Conservation (phyloP, 2,888 invertebrate species). For the Chrysolina oricalcia region DNA sequence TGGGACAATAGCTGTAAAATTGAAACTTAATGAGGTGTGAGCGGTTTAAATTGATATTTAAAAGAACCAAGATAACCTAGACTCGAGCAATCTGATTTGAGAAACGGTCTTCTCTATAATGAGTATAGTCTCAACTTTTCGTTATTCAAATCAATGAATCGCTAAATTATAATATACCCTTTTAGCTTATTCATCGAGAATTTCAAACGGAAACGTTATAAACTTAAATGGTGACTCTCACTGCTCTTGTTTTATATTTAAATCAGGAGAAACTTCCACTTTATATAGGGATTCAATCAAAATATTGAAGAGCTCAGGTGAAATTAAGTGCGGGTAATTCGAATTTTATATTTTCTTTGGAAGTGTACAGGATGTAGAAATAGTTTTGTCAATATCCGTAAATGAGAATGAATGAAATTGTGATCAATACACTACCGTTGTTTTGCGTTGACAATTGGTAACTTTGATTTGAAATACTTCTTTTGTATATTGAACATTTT, state of each 20-base stretch:
- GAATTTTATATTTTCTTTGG: neutral
- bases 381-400: neutral
- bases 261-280: constrained; percentile 32
- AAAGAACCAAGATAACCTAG: constrained; percentile 72
- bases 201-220: constrained; percentile 30
- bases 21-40: constrained; percentile 73
- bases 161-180: constrained; percentile 68
- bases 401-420: neutral
- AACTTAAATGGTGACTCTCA: constrained; percentile 25
- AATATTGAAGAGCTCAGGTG: constrained; percentile 5
- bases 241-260: constrained; percentile 8
- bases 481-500: no score
- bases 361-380: neutral
- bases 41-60: constrained; percentile 73
- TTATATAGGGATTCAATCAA: constrained; percentile 7
- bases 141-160: constrained; percentile 71
- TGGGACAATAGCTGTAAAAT: constrained; percentile 74
- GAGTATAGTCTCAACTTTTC: constrained; percentile 66
- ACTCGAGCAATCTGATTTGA: constrained; percentile 72
- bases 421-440: neutral
- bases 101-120: constrained; percentile 71
- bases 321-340: neutral
- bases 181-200: constrained; percentile 51
- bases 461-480: no score
- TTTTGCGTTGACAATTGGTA: no score